Evolutionary conservation across 2,113 vertebrate species (phyloP), one percentile per base, ranked within the genome.

Genomic region (Seriola quinqueradiata): DNA sequence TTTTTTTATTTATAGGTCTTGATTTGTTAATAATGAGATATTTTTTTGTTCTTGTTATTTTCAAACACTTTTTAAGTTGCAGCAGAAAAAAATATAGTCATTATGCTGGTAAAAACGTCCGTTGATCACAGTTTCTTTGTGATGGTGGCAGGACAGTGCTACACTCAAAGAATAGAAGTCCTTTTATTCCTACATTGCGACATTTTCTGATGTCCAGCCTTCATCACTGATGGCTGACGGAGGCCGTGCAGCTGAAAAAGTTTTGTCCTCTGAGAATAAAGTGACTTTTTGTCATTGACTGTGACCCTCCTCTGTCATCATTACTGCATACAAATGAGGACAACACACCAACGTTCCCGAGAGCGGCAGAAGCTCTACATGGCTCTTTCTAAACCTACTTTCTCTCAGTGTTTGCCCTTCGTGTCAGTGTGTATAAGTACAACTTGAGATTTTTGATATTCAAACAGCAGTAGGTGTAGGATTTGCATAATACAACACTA

Each of bases 401-500:
- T 13, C 4, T 76, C 52, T 55, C 1, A 17, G 28, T 10, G 44
- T 0, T n/a, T 68, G 46, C 14, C 69, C 77, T 70, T 34, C 70
- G 14, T 61, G 57, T 36, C 4, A 10, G 70, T 58, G 40, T 52
- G 34, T 38, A 38, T 75, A 58, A 75, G 66, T 34, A 19, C 25
- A 44, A n/a, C 36, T 34, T 38, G 9, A 48, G 40, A 5, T 42
- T 63, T 70, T 71, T 79, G 12, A 60, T 78, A 84, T 85, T 82
- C 61, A 21, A 38, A 70, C 71, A 76, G 70, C 72, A 57, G 73
- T 55, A 5, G 70, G 63, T 55, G 44, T 46, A 13, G 44, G 46
- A 90, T 81, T 82, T 85, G 28, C 74, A 85, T 79, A 63, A 65
- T 0, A 1, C 50, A 21, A 23, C 57, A 32, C 66, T 42, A 9